Base-by-base conservation (phyloP, 2,888 invertebrate species). In the Eupithecia pulchellata region DNA sequence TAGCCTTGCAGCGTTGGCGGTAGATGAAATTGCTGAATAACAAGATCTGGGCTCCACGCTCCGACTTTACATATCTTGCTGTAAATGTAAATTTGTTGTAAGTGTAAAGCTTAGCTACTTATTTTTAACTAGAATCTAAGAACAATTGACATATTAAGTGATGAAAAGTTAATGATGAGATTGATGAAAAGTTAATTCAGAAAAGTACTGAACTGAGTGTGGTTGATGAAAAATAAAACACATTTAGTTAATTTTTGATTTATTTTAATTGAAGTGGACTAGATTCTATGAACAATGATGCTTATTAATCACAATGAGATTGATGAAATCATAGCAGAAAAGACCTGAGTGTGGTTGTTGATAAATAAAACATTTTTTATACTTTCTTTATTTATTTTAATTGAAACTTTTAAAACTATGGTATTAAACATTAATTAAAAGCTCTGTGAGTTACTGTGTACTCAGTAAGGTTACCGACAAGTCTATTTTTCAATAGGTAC, bases 61-160 rank as follows among this genome's bases (percentile, higher is more conserved):
- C 70, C 1, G 83, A 84, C 64, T 77, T 79, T 13, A 87, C 77
- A 67, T 82, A 87, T 76, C 81, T 81, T 0, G 87, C 88, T 88
- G 74, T 27, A 72, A 74, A 67, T 36, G 27, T 47, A 68, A 27
- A 67, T 5, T 32, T 0, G 1, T 36, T 25, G 70, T 64, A 71
- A 30, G n/a, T 58, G 55, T 25, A 62, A 71, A 30, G n/a, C 47
- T 60, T 25, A 62, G 57, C 4, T 67, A 72, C 20, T 32, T n/a
- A 2, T n/a, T 64, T 71, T 27, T 57, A 17, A 57, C 2, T 57
- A 11, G 13, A 52, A 25, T 52, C 25, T 52, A 25, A 25, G n/a
- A 52, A 13, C 1, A 25, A 52, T 20, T 11, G 1, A 11, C 25
- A 4, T n/a, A n/a, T n/a, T n/a, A n/a, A n/a, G n/a, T 34, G 1